Base-by-base conservation (phyloP, 2,888 invertebrate genomes). In the Scrobipalpa costella region DNA sequence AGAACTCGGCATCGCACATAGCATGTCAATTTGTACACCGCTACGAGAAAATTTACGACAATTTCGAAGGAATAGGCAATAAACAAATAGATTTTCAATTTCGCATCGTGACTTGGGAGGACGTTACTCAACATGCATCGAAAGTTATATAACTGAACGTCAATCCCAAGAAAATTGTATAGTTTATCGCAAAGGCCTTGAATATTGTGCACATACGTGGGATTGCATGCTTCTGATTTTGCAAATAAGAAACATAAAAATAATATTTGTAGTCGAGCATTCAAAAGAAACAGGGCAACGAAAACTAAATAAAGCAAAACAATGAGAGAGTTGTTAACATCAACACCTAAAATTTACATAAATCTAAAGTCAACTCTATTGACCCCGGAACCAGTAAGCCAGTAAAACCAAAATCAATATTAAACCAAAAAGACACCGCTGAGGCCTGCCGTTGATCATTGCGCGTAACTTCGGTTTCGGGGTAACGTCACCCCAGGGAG, bases 391-490 rank as follows among this genome's bases (percentile, higher is more conserved):
- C 77, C 79, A 76, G 44, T 76, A 27, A 27, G 5, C 27, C 27
- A 27, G 27, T 77, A 75, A 71, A 84, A 80, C 79, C 79, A 73
- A 81, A 75, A 81, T 77, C 78, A 79, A 78, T 80, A 83, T 83
- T 81, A 84, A 81, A 79, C 83, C 78, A 81, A 66, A 87, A 88
- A 85, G 79, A 84, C 82, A 82, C 86, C 86, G 83, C 75, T 61
- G 80, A 86, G 86, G 81, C 76, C 81, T 74, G 71, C 74, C 86
- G 84, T 86, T 86, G 88, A 88, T 88, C 88, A 88, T 80, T 73
- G 75, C 78, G 74, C 78, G 81, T 78, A 86, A 85, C 81, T 88
- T 86, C 78, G 80, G 86, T 85, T 85, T 83, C 78, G 77, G 76
- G 74, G 81, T 86, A 86, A 88, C 85, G 86, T 85, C 77, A 71